Evolutionary conservation across 1,140 invertebrate species (phyloP).

Genomic region (Maniola jurtina): DNA sequence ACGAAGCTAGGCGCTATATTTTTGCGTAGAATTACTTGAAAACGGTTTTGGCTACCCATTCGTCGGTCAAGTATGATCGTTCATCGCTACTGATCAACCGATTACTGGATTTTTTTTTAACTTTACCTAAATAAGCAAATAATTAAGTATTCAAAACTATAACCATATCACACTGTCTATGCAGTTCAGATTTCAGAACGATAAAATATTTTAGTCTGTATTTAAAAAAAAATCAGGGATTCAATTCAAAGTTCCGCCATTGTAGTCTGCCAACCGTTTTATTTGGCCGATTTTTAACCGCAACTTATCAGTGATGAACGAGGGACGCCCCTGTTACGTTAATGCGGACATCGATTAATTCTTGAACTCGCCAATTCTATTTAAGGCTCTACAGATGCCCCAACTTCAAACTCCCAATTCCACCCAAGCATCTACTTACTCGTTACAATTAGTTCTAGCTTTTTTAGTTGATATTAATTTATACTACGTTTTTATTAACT

Average conservation of each 20-base stretch:
- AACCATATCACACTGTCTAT: neutral
- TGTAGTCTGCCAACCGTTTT: constrained; percentile 62
- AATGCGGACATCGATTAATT: constrained; percentile 52
- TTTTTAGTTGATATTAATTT: too few relatives aligned
- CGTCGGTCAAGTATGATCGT: too few relatives aligned
- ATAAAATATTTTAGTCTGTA: neutral
- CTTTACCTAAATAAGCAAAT: neutral
- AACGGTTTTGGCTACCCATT: too few relatives aligned
- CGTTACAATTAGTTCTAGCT: too few relatives aligned
- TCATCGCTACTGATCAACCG: too few relatives aligned
- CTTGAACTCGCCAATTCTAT: constrained; percentile 45
- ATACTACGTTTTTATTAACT: too few relatives aligned
- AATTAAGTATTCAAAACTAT: neutral
- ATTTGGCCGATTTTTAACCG: constrained; percentile 54
- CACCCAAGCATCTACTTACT: too few relatives aligned
- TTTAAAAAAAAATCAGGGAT: constrained; percentile 41
- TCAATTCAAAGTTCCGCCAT: constrained; percentile 64
- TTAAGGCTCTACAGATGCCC: too few relatives aligned
- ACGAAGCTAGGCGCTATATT: too few relatives aligned
- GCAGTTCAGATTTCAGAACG: neutral
- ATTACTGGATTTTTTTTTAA: too few relatives aligned
- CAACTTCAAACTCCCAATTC: too few relatives aligned
- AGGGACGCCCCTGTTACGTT: constrained; percentile 36
- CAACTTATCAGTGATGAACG: constrained; percentile 48
- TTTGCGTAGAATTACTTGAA: too few relatives aligned